Evolutionary conservation across 1,140 invertebrate genomes (phyloP), one percentile per base, ranked within the genome.

Genomic region (Macrostomum lignano): DNA sequence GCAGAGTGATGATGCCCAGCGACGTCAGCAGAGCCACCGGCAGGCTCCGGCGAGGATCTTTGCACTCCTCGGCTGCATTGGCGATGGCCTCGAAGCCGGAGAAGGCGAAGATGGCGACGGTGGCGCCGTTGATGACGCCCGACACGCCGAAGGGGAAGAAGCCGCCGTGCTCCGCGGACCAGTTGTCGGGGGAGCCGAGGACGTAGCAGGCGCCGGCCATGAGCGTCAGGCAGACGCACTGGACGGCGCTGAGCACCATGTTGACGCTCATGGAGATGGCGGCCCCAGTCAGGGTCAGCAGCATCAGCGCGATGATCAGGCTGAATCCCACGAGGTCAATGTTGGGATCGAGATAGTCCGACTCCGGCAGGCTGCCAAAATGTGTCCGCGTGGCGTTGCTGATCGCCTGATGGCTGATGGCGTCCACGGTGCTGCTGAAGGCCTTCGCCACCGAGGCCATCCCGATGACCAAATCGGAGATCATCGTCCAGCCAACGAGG

Each of bases 51-150:
- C 43, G 42, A 0, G 75, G 75, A 45, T 76, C 69, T 43, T 67
- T 71, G 0, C 73, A 73, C 57, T 81, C 76, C 56, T 81, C 75
- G 7, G 73, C 72, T 0, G 73, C 82, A 7, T 78, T 79, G 3
- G 78, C 76, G 37, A 91, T 81, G n/a, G 44, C 41, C 17, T 56
- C 52, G 31, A 44, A 55, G 3, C 52, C 52, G 22, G 40, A 41
- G 21, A 42, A 48, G 3, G 52, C 51, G 29, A 49, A 55, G 35
- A 51, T 49, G 25, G 45, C 45, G 0, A 43, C 30, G 0, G 45
- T 38, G 1, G 46, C 44, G 3, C 42, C 50, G 3, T 35, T 34
- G 20, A 53, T 20, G 0, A 51, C 40, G 7, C 47, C 44, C 10
- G 32, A 32, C 10, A 42, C 17, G 6, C 49, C 51, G 38, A 39